A percentile compares a stretch with the other conserved stretches of the same genome.
phyloP scores from a whole-genome alignment of 2,113 vertebrate genomes.

The Myodes glareolus region DNA sequence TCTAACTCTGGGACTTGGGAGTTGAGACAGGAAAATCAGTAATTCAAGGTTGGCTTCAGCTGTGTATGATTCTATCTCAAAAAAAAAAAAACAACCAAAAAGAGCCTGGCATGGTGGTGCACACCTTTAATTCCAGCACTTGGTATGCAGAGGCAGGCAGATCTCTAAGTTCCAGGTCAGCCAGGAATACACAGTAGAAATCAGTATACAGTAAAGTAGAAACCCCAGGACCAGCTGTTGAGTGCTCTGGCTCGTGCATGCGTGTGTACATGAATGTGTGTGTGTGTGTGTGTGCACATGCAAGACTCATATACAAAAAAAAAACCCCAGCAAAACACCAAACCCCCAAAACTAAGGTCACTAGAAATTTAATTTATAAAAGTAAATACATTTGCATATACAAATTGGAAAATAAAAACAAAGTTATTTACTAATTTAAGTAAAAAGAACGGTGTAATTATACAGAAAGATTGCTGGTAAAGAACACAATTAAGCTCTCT shows the following conservation, averaged over 20 bases:
- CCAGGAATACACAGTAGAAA: background rate
- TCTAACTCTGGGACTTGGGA: background rate
- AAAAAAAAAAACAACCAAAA: too few species aligned
- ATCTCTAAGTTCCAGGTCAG: background rate
- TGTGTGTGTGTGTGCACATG: background rate
- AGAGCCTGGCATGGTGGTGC: background rate
- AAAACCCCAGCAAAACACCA: background rate
- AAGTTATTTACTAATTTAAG: background rate
- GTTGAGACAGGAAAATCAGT: background rate
- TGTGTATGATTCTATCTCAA: background rate
- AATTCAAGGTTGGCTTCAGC: background rate
- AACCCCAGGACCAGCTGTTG: background rate
- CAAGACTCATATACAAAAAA: too few species aligned
- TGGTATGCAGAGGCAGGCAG: too few species aligned
- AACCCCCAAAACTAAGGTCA: background rate
- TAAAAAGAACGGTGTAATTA: background rate
- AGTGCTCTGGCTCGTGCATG: background rate
- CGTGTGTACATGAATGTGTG: too few species aligned
- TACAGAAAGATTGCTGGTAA: background rate
- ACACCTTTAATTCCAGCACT: background rate
- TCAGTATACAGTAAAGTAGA: background rate
- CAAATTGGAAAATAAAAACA: slow-evolving; percentile 6
- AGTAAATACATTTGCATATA: background rate
- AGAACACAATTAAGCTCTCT: background rate
- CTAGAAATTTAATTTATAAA: slow-evolving; percentile 19